phyloP scores from a whole-genome alignment of 2,113 vertebrate genomes.

The Nycticebus coucang region DNA sequence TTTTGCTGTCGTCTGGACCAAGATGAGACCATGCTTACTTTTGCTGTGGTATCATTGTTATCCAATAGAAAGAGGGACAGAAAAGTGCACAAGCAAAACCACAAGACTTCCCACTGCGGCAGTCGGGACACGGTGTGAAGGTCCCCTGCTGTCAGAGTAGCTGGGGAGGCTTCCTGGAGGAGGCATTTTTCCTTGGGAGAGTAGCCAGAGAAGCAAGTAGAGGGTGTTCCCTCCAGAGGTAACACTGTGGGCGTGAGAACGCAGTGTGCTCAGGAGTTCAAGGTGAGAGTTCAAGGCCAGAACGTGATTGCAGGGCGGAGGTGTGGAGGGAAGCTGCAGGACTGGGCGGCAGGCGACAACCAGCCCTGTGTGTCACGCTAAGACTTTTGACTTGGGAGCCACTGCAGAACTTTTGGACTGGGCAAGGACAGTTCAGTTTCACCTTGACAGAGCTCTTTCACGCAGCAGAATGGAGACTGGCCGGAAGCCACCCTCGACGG shows the following conservation, averaged over 20 bases:
- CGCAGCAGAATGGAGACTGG: too few relatives aligned
- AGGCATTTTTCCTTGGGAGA: background rate
- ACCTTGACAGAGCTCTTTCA: accelerated
- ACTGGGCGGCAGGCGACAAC: accelerated
- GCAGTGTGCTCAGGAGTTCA: too few relatives aligned
- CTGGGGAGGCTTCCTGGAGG: background rate
- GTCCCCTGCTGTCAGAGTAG: background rate
- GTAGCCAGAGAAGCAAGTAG: background rate
- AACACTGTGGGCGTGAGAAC: accelerated
- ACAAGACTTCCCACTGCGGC: accelerated
- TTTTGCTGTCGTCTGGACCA: too few relatives aligned
- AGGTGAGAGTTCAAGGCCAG: too few relatives aligned
- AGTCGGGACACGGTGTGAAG: accelerated
- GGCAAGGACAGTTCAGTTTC: accelerated
- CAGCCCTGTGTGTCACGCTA: background rate
- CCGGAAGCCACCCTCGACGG: accelerated
- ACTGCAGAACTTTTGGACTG: background rate
- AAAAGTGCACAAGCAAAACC: background rate
- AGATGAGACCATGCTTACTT: accelerated
- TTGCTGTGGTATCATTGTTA: background rate
- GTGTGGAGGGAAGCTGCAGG: background rate
- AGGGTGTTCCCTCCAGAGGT: accelerated
- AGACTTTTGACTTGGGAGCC: background rate
- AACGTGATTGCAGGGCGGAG: too few relatives aligned
- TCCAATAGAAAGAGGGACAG: background rate